Evolutionary conservation across 2,113 vertebrate species (phyloP).

Genomic region (Prolemur simus): DNA sequence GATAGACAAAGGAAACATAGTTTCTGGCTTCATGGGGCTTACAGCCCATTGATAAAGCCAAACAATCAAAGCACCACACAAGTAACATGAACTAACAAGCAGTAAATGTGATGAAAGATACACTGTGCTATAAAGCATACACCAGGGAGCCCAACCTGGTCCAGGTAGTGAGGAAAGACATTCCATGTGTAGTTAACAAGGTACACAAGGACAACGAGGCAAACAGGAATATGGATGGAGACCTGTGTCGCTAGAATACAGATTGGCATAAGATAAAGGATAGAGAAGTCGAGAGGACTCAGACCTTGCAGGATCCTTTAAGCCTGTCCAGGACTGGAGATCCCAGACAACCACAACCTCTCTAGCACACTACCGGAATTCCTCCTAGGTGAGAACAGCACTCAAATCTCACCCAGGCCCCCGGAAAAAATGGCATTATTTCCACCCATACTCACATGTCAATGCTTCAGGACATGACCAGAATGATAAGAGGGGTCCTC

Average conservation of each 20-base stretch:
- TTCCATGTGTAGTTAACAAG: background rate
- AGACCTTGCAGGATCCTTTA: background rate
- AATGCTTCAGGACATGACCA: background rate
- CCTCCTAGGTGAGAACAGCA: background rate
- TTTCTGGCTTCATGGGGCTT: background rate
- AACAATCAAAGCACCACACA: background rate
- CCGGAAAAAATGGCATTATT: background rate
- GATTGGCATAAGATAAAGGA: background rate
- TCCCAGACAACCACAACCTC: background rate
- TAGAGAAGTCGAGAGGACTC: background rate
- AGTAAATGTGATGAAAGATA: background rate
- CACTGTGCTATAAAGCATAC: accelerated
- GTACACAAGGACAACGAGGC: background rate
- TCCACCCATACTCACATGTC: background rate
- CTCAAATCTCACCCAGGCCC: background rate
- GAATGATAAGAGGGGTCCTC: background rate
- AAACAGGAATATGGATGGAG: background rate
- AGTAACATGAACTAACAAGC: background rate
- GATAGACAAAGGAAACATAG: background rate
- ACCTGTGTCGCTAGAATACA: background rate
- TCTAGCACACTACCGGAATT: background rate
- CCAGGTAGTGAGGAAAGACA: background rate
- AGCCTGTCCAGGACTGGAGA: background rate
- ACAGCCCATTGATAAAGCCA: background rate
- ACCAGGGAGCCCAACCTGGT: background rate